A percentile compares a stretch with the other conserved stretches of the same genome.
These are phyloP conservation scores for Astropecten irregularis DNA, from an alignment of 53 echinoderm and acorn worm species.

Conservation along the genomic window DNA sequence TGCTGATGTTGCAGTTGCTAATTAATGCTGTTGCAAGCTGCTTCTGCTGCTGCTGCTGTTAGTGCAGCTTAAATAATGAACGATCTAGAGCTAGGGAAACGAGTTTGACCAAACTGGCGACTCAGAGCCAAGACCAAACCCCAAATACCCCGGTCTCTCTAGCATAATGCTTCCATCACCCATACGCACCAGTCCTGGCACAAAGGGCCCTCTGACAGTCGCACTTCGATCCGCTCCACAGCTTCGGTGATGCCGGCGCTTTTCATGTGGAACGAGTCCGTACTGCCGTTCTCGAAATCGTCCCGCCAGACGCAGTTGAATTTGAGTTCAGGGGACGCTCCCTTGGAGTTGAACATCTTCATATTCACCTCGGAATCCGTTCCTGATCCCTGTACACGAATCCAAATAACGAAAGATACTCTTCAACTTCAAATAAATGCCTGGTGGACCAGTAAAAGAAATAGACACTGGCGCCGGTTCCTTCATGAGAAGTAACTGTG, in stretches of 20 bases:
- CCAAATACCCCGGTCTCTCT: no score
- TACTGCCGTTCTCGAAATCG: slow-evolving; percentile 76
- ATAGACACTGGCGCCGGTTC: no score
- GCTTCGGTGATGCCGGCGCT: slow-evolving; percentile 18
- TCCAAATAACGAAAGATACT: neutral
- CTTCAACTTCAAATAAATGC: neutral
- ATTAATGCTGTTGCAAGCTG: no score
- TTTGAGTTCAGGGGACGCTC: slow-evolving; percentile 62
- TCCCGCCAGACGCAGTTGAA: slow-evolving; percentile 67
- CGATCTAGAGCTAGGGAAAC: no score
- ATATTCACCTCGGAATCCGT: slow-evolving; percentile 73
- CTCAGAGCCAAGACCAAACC: no score
- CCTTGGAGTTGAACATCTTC: slow-evolving; percentile 47
- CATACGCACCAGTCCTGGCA: slow-evolving; percentile 33
- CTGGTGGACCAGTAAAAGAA: no score
- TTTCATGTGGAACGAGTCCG: slow-evolving; percentile 29
- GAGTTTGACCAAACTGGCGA: no score
- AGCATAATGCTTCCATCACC: no score
- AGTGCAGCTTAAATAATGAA: no score
- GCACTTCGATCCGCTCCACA: neutral
- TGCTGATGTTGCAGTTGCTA: no score
- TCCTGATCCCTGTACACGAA: slow-evolving; percentile 62
- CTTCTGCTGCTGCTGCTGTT: no score
- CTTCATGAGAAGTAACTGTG: neutral
- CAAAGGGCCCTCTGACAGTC: neutral